Evolutionary conservation across 2,113 vertebrate genomes (phyloP).

Genomic region (Campylorhamphus procurvoides): DNA sequence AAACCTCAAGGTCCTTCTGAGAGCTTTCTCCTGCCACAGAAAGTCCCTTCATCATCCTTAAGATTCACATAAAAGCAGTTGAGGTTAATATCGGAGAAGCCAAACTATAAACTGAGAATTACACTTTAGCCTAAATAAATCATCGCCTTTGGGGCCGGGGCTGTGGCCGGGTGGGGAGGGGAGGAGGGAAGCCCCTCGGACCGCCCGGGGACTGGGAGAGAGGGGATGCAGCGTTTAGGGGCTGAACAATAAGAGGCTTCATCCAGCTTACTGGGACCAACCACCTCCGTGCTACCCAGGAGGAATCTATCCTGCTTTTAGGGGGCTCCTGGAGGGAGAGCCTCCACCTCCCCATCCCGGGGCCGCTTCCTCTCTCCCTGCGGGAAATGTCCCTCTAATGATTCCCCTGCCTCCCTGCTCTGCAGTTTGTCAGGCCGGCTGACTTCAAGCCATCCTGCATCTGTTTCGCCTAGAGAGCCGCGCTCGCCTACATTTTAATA

Average conservation of each 20-base stretch:
- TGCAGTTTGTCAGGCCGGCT: constrained; percentile 57
- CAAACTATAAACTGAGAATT: constrained; percentile 55
- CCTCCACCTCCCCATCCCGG: not conserved
- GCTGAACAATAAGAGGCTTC: not conserved
- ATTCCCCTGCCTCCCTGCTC: constrained; percentile 48
- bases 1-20: not conserved
- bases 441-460: constrained; percentile 51
- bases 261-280: rapidly evolving
- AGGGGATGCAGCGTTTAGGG: rapidly evolving
- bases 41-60: constrained; percentile 4
- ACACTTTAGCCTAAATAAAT: constrained; percentile 37
- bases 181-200: not conserved
- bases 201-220: not conserved
- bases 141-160: not conserved
- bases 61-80: not conserved
- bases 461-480: constrained; percentile 55
- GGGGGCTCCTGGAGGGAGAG: not conserved
- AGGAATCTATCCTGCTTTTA: not conserved
- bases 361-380: constrained; percentile 43
- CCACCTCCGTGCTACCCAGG: too few species aligned
- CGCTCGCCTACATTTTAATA: constrained; percentile 58
- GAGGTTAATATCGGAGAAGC: constrained; percentile 16
- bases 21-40: not conserved
- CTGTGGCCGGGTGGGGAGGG: not conserved
- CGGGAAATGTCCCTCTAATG: constrained; percentile 47